Conservation (phyloP, 2,113 vertebrate genomes). For the Ictalurus punctatus region DNA sequence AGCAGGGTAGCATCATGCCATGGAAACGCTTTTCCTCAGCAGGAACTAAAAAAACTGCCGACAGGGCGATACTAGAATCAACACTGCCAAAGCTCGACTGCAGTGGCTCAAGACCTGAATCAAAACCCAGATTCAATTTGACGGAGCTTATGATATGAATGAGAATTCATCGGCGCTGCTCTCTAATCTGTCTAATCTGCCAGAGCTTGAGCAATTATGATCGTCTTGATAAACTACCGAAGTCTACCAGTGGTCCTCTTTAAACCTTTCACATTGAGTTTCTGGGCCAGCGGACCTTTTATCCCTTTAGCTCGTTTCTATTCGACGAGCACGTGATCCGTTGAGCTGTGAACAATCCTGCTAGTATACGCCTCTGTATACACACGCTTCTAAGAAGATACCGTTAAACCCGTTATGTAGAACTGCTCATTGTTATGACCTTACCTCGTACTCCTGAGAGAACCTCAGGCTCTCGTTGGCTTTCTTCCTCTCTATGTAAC, state of each 20-base stretch:
- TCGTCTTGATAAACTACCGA: too few species aligned
- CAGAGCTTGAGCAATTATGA: too few species aligned
- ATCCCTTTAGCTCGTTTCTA: neutral
- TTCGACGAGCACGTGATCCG: neutral
- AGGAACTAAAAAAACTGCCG: neutral
- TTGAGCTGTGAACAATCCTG: too few species aligned
- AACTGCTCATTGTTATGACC: neutral
- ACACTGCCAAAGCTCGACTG: too few species aligned
- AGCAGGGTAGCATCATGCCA: neutral
- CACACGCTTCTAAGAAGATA: neutral
- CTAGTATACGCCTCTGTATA: too few species aligned
- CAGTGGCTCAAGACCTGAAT: neutral
- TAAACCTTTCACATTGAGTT: neutral
- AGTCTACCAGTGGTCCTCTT: neutral
- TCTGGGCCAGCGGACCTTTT: neutral
- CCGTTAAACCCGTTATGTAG: too few species aligned
- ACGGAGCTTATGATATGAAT: neutral
- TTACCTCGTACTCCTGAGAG: conserved; percentile 98
- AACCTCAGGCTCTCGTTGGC: conserved; percentile 98
- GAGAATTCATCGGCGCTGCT: too few species aligned
- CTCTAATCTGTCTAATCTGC: too few species aligned
- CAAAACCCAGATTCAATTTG: neutral
- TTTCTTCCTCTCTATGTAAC: conserved; percentile 94
- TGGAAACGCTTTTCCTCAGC: neutral
- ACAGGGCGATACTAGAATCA: neutral